Base-by-base conservation (phyloP, 2,888 invertebrate genomes). In the Lasioglossum morio region DNA sequence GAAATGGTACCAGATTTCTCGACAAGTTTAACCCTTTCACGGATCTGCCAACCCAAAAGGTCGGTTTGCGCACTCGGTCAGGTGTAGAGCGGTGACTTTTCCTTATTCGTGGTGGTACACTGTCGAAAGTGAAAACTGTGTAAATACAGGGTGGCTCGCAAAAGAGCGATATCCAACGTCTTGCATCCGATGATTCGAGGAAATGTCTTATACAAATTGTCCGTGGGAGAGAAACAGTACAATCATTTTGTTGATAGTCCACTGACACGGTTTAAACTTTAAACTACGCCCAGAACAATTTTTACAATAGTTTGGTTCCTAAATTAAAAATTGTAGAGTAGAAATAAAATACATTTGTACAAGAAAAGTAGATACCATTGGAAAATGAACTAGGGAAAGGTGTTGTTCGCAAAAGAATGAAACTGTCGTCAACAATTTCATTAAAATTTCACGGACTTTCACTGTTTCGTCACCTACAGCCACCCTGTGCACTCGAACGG, bases 1-100 rank as follows among this genome's bases (percentile, higher is more conserved):
- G 30, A 91, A 92, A 90, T 91, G 92, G 92, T 92, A 93, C 92
- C 92, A 91, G 88, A 91, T 92, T 91, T 92, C 92, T 92, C 91
- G 90, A 89, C 91, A 88, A 92, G 90, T 91, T 88, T 90, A 93
- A 93, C 92, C 93, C 94, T 92, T 93, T 92, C 87, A 74, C 81
- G 77, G 48, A 79, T 79, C 74, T 66, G 60, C 37, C 40, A 72
- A 87, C 83, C 81, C 81, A 78, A 84, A 77, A 79, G 83, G 79
- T 82, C 86, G 72, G 70, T 77, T 86, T 75, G 34, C 53, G 23
- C 60, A 27, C 40, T 72, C 10, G 12, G 19, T 30, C 77, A 57
- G 74, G 77, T 73, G 46, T 37, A 1, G 73, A 37, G 23, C 75
- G 34, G 46, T 60, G 40, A 75, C 82, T 81, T 81, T 80, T 72